phyloP scores from a whole-genome alignment of 2,888 invertebrate species.

The Elysia crispata region DNA sequence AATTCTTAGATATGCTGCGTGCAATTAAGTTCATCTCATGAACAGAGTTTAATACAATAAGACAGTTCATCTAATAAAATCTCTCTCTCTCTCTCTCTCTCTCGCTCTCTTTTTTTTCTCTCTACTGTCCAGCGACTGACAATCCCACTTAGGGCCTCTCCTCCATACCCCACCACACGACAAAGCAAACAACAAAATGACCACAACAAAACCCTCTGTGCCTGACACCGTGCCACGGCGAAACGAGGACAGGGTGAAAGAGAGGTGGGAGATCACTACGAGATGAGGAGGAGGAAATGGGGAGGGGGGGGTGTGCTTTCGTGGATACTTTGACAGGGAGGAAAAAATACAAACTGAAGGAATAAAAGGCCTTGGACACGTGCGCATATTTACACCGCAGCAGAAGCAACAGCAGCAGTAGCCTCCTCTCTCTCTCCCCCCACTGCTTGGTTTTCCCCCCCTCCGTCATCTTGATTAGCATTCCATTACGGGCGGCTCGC shows the following conservation, averaged over 20 bases:
- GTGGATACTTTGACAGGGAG: no score
- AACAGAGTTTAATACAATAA: no score
- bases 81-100: no score
- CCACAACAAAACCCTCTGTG: background rate
- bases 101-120: no score
- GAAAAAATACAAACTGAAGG: conserved; percentile 11
- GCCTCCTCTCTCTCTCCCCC: no score
- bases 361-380: conserved; percentile 35
- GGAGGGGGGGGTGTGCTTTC: no score
- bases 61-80: no score
- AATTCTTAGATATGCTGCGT: background rate
- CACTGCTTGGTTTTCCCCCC: no score
- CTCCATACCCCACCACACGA: no score
- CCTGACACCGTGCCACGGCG: background rate
- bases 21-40: no score
- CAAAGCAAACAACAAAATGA: background rate
- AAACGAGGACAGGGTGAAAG: background rate
- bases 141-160: no score
- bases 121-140: no score
- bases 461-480: conserved; percentile 40
- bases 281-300: background rate
- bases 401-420: background rate
- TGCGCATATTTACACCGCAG: conserved; percentile 41
- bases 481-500: conserved; percentile 41
- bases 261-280: background rate